phyloP scores from a whole-genome alignment of 2,113 vertebrate genomes.

The Sceloporus tristichus region DNA sequence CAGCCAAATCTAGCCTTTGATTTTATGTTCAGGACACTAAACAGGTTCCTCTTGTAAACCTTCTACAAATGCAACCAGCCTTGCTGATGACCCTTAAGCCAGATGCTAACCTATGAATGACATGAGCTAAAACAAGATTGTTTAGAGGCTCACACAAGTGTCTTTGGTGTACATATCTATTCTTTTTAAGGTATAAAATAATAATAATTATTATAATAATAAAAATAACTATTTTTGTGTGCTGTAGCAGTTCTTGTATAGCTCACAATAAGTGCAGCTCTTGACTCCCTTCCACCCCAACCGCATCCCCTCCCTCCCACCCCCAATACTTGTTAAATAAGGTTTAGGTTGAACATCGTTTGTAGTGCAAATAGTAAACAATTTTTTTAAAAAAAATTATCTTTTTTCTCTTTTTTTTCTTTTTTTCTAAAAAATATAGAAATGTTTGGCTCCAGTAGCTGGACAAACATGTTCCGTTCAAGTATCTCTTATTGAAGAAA shows the following conservation, averaged over 20 bases:
- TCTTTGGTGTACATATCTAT: conserved; percentile 94
- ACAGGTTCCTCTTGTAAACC: conserved; percentile 66
- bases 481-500: conserved; percentile 93
- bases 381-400: conserved; percentile 72
- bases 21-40: conserved; percentile 56
- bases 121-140: conserved; percentile 81
- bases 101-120: conserved; percentile 75
- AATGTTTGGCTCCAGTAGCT: conserved; percentile 98
- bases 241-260: conserved; percentile 86
- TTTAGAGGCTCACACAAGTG: conserved; percentile 83
- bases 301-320: conserved; percentile 73
- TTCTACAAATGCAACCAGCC: conserved; percentile 67
- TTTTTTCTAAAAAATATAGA: conserved; percentile 89
- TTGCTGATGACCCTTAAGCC: conserved; percentile 66
- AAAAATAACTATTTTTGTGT: conserved; percentile 89
- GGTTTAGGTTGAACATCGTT: conserved; percentile 89
- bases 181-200: conserved; percentile 86
- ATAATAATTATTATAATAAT: conserved; percentile 79
- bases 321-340: conserved; percentile 89
- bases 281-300: conserved; percentile 79
- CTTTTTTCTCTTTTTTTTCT: conserved; percentile 59
- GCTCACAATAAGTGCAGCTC: conserved; percentile 90
- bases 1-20: conserved; percentile 31
- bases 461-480: conserved; percentile 98
- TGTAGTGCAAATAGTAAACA: conserved; percentile 98